Evolutionary conservation across 1,140 invertebrate species (phyloP).

Genomic region (Pseudachorutes palmiensis): DNA sequence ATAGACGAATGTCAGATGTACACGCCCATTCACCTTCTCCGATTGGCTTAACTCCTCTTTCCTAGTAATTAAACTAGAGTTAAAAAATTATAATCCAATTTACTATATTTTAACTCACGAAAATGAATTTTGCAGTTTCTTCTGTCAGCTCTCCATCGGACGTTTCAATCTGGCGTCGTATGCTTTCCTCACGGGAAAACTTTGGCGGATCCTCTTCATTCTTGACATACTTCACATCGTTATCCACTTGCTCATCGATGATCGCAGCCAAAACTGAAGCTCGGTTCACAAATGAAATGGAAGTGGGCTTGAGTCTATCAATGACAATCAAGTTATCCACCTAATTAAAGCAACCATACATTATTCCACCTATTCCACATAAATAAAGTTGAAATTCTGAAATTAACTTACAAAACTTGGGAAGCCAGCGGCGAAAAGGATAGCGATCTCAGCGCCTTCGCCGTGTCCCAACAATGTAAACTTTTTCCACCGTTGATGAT

Average conservation of each 20-base stretch:
- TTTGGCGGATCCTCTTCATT: not conserved
- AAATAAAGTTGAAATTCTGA: not conserved
- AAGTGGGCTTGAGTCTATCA: not conserved
- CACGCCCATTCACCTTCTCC: not conserved
- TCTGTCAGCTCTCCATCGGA: slow-evolving; percentile 1
- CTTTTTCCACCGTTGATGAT: slow-evolving; percentile 8
- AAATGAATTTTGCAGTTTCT: not conserved
- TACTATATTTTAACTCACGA: not conserved
- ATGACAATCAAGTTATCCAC: slow-evolving; percentile 8
- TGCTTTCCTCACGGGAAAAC: not conserved
- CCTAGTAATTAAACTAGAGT: not conserved
- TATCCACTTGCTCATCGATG: not conserved
- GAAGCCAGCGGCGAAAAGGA: not conserved
- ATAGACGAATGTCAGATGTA: not conserved
- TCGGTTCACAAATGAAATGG: not conserved
- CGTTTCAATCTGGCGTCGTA: not conserved
- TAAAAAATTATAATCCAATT: not conserved
- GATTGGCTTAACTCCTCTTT: not conserved
- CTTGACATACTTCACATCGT: not conserved
- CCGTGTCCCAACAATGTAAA: not conserved
- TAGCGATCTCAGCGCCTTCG: not conserved
- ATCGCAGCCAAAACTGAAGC: not conserved
- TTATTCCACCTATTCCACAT: not conserved
- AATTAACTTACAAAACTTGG: not conserved
- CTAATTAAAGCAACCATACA: not conserved